Evolutionary conservation across 2,888 invertebrate genomes (phyloP).

Genomic region (Netelia fuscicornis): DNA sequence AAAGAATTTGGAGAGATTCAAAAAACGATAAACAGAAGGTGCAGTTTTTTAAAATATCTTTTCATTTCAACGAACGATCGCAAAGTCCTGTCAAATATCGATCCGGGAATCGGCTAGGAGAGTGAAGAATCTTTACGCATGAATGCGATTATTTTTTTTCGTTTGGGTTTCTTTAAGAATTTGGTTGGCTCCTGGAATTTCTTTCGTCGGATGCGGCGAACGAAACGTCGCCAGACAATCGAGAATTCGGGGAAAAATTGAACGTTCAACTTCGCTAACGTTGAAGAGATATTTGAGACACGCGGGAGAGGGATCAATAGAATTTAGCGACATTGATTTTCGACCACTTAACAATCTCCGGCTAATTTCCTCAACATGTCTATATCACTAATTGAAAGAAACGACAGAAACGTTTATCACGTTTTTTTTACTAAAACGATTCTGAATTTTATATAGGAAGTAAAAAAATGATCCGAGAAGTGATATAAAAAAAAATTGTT

Average conservation of each 20-base stretch:
- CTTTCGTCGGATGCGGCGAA: background rate
- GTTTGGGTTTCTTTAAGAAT: background rate
- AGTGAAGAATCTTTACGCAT: background rate
- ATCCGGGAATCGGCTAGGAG: background rate
- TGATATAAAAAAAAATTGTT: no score
- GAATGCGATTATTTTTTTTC: background rate
- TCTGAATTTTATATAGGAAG: background rate
- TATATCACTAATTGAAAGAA: no score
- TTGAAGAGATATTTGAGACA: background rate
- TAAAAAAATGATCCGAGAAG: background rate
- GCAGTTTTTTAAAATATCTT: background rate
- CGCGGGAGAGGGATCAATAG: background rate
- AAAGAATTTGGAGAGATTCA: background rate
- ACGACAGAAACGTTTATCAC: no score
- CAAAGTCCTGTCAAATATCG: background rate
- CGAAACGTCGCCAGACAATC: background rate
- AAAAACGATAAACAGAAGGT: background rate
- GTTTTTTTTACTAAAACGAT: background rate
- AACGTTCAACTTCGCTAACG: background rate
- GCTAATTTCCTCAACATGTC: no score
- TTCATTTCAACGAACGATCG: background rate
- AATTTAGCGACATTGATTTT: background rate
- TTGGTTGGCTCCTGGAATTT: conserved; percentile 24
- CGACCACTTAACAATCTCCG: no score
- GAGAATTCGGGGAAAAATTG: conserved; percentile 40